Conservation (phyloP, 2,113 vertebrate species). For the Microcebus lehilahytsara region DNA sequence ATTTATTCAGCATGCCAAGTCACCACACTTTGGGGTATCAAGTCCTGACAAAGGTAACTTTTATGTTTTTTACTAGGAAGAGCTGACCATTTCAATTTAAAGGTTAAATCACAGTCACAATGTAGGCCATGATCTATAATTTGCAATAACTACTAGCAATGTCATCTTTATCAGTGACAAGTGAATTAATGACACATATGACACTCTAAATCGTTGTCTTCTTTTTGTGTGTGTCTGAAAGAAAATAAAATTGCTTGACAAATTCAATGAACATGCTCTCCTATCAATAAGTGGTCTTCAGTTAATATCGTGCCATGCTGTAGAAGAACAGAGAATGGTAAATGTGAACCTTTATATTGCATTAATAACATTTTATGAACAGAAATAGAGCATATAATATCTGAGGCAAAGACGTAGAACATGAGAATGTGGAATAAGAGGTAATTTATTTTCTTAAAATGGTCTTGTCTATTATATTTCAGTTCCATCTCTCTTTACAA, state of each 20-base stretch:
- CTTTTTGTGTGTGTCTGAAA: slow-evolving; percentile 31
- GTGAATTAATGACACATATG: neutral
- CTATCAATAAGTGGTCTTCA: neutral
- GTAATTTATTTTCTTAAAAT: slow-evolving; percentile 67
- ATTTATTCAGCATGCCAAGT: neutral
- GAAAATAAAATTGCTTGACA: slow-evolving; percentile 58
- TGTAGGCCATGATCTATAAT: neutral
- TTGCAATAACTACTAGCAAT: neutral
- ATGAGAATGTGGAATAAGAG: slow-evolving; percentile 61
- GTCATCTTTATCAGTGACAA: neutral
- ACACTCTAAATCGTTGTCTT: neutral
- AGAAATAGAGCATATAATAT: slow-evolving; percentile 38
- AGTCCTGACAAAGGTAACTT: neutral
- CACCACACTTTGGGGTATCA: neutral
- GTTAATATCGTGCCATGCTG: slow-evolving; percentile 50
- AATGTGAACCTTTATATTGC: slow-evolving; percentile 37
- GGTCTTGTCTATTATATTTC: slow-evolving; percentile 60
- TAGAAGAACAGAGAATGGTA: slow-evolving; percentile 55
- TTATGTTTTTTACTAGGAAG: neutral
- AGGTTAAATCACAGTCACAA: neutral
- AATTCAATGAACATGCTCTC: neutral
- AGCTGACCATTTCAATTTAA: neutral
- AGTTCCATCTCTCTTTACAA: slow-evolving; percentile 59
- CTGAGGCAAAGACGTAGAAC: neutral
- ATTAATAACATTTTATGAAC: slow-evolving; percentile 68